A percentile compares a stretch with the other conserved stretches of the same genome.
Evolutionary conservation across 2,888 invertebrate genomes (phyloP).

Genomic region (Drosophila algonquin): DNA sequence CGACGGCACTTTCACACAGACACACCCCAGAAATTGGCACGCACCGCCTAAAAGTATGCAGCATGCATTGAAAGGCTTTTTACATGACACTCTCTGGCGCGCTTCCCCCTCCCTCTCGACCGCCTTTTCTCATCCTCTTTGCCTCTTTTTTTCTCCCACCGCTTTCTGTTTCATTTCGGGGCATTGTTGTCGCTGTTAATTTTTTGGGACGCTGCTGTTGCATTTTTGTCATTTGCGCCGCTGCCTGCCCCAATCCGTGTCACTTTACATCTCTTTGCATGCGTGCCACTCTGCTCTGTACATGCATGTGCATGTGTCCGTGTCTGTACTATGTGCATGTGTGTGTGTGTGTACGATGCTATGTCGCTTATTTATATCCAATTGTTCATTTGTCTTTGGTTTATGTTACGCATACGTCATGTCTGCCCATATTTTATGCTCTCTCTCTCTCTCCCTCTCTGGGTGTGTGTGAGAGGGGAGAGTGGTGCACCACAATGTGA

Average conservation of each 20-base stretch:
- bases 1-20: constrained; percentile 16
- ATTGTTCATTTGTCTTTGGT: constrained; percentile 79
- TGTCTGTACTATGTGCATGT: background rate
- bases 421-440: constrained; percentile 76
- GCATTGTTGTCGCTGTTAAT: constrained; percentile 64
- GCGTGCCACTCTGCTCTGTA: constrained; percentile 39
- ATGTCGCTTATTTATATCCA: constrained; percentile 78
- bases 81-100: constrained; percentile 65
- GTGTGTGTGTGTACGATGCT: constrained; percentile 36
- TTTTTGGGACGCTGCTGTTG: constrained; percentile 71
- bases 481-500: constrained; percentile 68
- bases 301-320: constrained; percentile 4
- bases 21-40: constrained; percentile 26
- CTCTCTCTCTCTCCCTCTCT: constrained; percentile 30
- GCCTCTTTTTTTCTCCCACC: constrained; percentile 1
- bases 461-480: constrained; percentile 8
- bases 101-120: constrained; percentile 10
- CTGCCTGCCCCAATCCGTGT: constrained; percentile 56
- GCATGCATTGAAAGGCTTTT: constrained; percentile 77
- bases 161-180: constrained; percentile 41
- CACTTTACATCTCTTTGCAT: constrained; percentile 52
- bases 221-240: constrained; percentile 58
- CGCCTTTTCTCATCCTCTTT: constrained; percentile 13
- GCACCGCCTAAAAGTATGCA: constrained; percentile 76
- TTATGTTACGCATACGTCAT: constrained; percentile 80